Evolutionary conservation across 2,888 invertebrate species (phyloP), one percentile per base, ranked within the genome.

Genomic region (Phaonia tiefii): DNA sequence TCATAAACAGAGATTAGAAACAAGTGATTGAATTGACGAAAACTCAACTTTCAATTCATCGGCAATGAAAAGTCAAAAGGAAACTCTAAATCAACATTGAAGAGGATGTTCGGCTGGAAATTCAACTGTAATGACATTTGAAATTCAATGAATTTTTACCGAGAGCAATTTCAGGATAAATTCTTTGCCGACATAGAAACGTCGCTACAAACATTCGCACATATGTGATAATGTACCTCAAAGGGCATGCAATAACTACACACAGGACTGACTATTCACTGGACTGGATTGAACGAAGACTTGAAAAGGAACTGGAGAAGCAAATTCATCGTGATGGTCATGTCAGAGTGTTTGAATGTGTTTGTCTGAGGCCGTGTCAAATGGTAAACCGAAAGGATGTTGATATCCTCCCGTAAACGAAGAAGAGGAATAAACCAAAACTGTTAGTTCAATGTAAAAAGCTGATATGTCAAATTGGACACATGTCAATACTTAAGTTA

Each of bases 121-220:
- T 81, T 75, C 77, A 73, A 75, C 76, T 70, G 75, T 78, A 78
- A 77, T 78, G 85, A 83, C 86, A 88, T 88, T 88, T 88, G 85
- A 87, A 88, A 88, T 88, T 88, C 88, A 88, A 88, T 88, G 88
- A 88, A 88, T 88, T 88, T 87, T 87, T 86, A 87, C 87, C 85
- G 83, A 85, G 46, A 56, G 11, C 22, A 44, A 46, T 72, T 72
- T 37, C 11, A 44, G 67, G 51, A 74, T 22, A 63, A 71, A 26
- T 39, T 25, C n/a, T 75, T 71, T 54, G 22, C 51, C 31, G 20
- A 0, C 51, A 51, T 5, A n/a, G n/a, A n/a, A n/a, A n/a, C n/a
- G n/a, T n/a, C n/a, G n/a, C 13, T 44, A 31, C 31, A 31, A 3
- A 5, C 31, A 31, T 31, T 8, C 8, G 31, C 3, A 31, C 8